A percentile compares a stretch with the other conserved stretches of the same genome.
Evolutionary conservation across 2,888 invertebrate genomes (phyloP).

Genomic region (Caenorhabditis afra): DNA sequence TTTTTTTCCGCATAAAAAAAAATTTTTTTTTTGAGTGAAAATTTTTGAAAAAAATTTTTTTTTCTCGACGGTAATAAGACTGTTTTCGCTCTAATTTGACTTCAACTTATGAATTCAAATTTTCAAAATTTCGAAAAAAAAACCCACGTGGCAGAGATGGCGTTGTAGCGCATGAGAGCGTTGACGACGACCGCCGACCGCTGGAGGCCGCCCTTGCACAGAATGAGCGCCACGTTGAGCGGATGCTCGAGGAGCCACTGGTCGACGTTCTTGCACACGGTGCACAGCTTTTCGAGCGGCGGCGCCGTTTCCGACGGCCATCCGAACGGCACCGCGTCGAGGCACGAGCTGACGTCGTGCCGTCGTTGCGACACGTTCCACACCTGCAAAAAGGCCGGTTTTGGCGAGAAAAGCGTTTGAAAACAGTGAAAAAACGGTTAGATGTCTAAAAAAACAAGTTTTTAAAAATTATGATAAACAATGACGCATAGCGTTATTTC

Average conservation of each 20-base stretch:
- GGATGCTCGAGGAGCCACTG: constrained; percentile 91
- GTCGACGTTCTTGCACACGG: constrained; percentile 93
- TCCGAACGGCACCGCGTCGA: constrained; percentile 86
- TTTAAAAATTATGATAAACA: no score
- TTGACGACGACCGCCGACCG: constrained; percentile 91
- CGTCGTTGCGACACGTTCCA: constrained; percentile 89
- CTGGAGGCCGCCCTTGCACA: constrained; percentile 89
- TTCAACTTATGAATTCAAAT: no score
- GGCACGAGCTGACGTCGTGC: constrained; percentile 85
- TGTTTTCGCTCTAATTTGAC: no score
- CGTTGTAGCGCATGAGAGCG: constrained; percentile 94
- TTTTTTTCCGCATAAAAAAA: not conserved
- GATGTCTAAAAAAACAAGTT: no score
- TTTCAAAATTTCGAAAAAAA: no score
- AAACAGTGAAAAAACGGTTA: no score
- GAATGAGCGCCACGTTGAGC: constrained; percentile 90
- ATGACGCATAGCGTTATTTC: no score
- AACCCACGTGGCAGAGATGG: constrained; percentile 87
- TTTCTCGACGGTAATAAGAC: no score
- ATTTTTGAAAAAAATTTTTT: no score
- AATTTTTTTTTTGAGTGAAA: no score
- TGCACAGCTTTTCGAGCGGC: constrained; percentile 91
- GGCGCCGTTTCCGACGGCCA: constrained; percentile 90
- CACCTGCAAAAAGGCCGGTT: constrained; percentile 84
- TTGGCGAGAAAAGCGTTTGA: no score